Base-by-base conservation (phyloP, 2,888 invertebrate genomes). In the Linnaemya tessellans region DNA sequence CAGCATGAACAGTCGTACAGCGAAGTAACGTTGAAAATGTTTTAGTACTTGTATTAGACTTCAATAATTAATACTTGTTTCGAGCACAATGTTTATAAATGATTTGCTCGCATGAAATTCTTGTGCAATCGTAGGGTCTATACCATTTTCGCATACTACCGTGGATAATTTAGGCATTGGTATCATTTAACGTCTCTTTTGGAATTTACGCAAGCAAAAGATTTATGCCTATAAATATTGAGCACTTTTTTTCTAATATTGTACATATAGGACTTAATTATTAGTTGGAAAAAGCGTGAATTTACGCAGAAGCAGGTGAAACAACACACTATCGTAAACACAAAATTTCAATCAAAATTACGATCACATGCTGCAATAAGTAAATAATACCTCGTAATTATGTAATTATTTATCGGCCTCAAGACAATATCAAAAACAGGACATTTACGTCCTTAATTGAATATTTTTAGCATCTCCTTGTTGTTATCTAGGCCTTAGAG, bases 281-380 rank as follows among this genome's bases (percentile, higher is more conserved):
- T n/a, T 18, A 54, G 54, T 54, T 54, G 20, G 1, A 20, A 43
- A n/a, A 41, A 46, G 18, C 46, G 49, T 62, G 35, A 51, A 35
- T 60, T 35, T 62, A n/a, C 35, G 22, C 38, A 51, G 15, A 74
- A 74, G 62, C 62, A 62, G 73, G 62, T 74, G 73, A 74, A 74
- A 49, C 49, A 15, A 51, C 10, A 46, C n/a, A 64, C 43, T n/a
- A 10, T 11, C 35, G 35, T 3, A 68, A 5, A 54, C 20, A 35
- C 1, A 49, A 4, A 67, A 30, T 30, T 67, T 35, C 30, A 35
- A n/a, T 22, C 3, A 7, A 51, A 43, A 46, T 46, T 11, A 43
- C 41, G 41, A 43, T 43, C 11, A 43, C 10, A 43, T 43, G 13
- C 38, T 38, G 38, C 35, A 35, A 35, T 7, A 35, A 7, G 35